These are phyloP conservation scores for Pristionchus mayeri DNA, from an alignment of 2,888 invertebrate genomes.

Conservation along the genomic window DNA sequence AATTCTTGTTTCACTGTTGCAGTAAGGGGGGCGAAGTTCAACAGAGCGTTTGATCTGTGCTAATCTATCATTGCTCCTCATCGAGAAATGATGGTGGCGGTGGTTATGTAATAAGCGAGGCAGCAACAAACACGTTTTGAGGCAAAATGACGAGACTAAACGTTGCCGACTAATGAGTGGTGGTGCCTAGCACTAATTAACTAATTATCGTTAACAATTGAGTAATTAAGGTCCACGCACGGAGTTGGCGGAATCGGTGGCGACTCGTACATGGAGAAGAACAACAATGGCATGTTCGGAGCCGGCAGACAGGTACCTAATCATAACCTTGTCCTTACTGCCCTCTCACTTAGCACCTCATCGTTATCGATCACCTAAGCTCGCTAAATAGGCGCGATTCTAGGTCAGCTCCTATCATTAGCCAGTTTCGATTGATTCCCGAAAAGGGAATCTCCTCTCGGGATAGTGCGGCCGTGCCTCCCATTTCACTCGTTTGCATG, in stretches of 20 bases:
- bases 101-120: slow-evolving; percentile 39
- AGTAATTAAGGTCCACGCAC: slow-evolving; percentile 64
- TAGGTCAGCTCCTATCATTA: slow-evolving; percentile 41
- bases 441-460: not conserved
- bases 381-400: not conserved
- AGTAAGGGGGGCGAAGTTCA: not conserved
- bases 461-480: not conserved
- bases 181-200: not conserved
- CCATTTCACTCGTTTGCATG: not conserved
- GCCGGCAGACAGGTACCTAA: slow-evolving; percentile 62
- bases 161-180: not conserved
- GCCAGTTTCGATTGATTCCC: slow-evolving; percentile 31
- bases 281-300: slow-evolving; percentile 63
- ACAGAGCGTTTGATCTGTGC: not conserved
- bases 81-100: not conserved
- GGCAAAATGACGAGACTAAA: not conserved
- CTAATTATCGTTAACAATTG: slow-evolving; percentile 25
- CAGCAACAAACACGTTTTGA: not conserved
- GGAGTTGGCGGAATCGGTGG: slow-evolving; percentile 72
- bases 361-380: not conserved
- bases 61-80: not conserved
- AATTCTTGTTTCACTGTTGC: slow-evolving; percentile 1
- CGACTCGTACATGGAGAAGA: slow-evolving; percentile 58
- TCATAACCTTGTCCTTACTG: not conserved
- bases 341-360: not conserved